Conservation (phyloP, 2,888 invertebrate genomes). For the Cheilosia scutellata region DNA sequence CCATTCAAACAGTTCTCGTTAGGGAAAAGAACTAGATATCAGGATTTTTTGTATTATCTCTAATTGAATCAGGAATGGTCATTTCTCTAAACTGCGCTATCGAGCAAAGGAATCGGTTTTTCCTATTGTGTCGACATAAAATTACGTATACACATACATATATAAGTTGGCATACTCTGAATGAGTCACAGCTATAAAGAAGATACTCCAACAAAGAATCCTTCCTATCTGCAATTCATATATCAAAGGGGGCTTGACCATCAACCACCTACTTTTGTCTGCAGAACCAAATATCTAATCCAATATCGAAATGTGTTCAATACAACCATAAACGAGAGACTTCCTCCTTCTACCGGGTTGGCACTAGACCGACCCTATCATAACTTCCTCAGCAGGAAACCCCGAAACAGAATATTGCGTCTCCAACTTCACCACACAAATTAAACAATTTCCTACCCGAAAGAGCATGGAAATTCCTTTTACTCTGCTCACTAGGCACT, state of each 20-base stretch:
- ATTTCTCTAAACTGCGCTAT: conserved; percentile 17
- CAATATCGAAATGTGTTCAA: conserved; percentile 41
- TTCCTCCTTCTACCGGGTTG: conserved; percentile 11
- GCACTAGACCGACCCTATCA: conserved; percentile 22
- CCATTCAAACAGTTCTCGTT: not conserved
- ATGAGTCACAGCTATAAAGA: conserved; percentile 27
- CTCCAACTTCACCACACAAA: conserved; percentile 45
- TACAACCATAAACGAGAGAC: not conserved
- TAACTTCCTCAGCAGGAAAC: conserved; percentile 62
- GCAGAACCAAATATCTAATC: conserved; percentile 17
- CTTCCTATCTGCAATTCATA: not conserved
- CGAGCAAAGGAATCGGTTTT: conserved; percentile 23
- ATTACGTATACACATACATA: not conserved
- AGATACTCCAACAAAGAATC: not conserved
- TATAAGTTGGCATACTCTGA: conserved; percentile 12
- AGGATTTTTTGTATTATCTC: not conserved
- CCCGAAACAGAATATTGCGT: conserved; percentile 17
- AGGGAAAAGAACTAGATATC: not conserved
- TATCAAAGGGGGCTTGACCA: conserved; percentile 20
- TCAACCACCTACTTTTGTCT: not conserved
- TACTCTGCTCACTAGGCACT: conserved; percentile 54
- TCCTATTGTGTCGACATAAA: not conserved
- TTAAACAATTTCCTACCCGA: conserved; percentile 57
- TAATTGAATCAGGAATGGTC: conserved; percentile 5
- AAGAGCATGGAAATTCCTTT: conserved; percentile 59